A percentile compares a stretch with the other conserved stretches of the same genome.
Evolutionary conservation across 2,797 vertebrate species (phyloP).

Genomic region (Danio jaintianensis): DNA sequence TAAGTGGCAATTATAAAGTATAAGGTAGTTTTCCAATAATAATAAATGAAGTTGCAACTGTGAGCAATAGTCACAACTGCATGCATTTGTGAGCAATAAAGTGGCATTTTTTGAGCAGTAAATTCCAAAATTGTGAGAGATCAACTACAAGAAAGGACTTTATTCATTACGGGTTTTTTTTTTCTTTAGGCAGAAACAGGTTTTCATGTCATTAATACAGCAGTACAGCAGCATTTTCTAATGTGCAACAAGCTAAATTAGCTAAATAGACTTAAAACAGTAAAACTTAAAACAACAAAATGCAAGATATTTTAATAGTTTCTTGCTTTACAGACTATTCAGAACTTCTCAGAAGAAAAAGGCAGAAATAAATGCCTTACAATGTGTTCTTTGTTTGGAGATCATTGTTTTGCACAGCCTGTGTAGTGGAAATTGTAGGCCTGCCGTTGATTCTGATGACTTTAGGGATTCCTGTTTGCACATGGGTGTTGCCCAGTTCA

Average conservation of each 20-base stretch:
- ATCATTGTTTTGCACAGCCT: not conserved
- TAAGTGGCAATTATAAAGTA: not conserved
- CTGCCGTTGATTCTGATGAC: conserved; percentile 19
- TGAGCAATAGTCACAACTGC: not conserved
- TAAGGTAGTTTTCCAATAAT: too few species aligned
- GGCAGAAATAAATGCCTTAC: not conserved
- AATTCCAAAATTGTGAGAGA: not conserved
- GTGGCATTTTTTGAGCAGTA: too few species aligned
- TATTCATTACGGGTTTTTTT: too few species aligned
- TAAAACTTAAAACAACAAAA: not conserved
- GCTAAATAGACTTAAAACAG: too few species aligned
- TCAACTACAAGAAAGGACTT: not conserved
- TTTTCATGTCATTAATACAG: not conserved
- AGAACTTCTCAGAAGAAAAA: not conserved
- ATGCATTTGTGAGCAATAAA: too few species aligned
- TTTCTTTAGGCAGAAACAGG: not conserved
- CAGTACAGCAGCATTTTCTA: too few species aligned
- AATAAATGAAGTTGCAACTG: not conserved
- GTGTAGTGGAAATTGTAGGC: conserved; percentile 10
- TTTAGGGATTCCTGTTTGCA: conserved; percentile 34
- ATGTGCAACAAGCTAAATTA: not conserved
- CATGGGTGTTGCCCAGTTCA: conserved; percentile 46
- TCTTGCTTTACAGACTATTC: not conserved
- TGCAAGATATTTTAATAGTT: not conserved
- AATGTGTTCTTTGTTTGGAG: not conserved